Percentiles rank a stretch among this genome's conserved stretches.
Conservation (phyloP, 2,888 invertebrate species). For the Dichetophora obliterata region DNA sequence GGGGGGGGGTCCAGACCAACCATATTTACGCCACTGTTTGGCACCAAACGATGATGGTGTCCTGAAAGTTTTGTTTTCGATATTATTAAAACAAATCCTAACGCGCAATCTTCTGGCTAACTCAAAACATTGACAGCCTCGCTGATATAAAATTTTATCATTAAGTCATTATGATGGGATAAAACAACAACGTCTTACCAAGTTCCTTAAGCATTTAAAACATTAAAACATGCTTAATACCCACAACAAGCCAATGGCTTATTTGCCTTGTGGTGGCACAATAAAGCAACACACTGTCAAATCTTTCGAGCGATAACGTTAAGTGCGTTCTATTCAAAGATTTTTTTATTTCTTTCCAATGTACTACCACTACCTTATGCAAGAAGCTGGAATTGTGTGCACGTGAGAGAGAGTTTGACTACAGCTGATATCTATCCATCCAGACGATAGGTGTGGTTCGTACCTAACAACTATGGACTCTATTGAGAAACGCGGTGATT, state of each 20-base stretch:
- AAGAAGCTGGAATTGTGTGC: neutral
- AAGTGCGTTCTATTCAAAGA: slow-evolving; percentile 58
- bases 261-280: neutral
- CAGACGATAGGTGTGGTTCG: slow-evolving; percentile 43
- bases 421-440: neutral
- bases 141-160: no score
- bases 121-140: no score
- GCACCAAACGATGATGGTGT: no score
- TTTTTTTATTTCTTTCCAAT: slow-evolving; percentile 48
- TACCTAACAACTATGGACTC: slow-evolving; percentile 47
- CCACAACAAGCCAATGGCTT: neutral
- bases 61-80: no score
- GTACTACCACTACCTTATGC: neutral
- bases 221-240: neutral
- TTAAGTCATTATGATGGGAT: no score
- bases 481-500: slow-evolving; percentile 39
- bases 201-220: slow-evolving; percentile 1
- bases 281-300: slow-evolving; percentile 42
- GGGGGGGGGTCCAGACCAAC: no score
- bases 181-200: neutral
- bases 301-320: slow-evolving; percentile 60
- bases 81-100: no score
- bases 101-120: no score
- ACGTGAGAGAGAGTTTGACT: neutral
- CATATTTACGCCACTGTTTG: no score